Percentiles rank a stretch among this genome's conserved stretches.
Conservation (phyloP, 2,113 vertebrate genomes). For the Labrus mixtus region DNA sequence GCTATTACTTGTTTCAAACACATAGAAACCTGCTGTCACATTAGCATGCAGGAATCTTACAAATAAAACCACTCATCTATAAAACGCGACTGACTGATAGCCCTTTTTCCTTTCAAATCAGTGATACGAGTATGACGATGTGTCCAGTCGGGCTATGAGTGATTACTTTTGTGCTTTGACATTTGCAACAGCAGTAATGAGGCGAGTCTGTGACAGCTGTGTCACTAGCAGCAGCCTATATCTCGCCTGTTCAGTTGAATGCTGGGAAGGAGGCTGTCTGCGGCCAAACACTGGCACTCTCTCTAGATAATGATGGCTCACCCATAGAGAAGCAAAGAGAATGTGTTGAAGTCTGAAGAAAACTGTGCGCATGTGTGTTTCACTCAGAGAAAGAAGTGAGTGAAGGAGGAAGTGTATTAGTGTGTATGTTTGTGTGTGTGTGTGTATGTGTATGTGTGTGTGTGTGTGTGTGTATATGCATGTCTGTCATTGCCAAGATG, state of each 20-base stretch:
- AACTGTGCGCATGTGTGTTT: slow-evolving; percentile 72
- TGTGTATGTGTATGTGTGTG: slow-evolving; percentile 19
- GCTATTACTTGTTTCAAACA: slow-evolving; percentile 67
- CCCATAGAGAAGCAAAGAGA: slow-evolving; percentile 71
- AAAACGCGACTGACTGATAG: slow-evolving; percentile 49
- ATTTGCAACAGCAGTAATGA: slow-evolving; percentile 85
- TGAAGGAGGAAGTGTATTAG: slow-evolving; percentile 54
- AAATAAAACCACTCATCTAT: slow-evolving; percentile 39
- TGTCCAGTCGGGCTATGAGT: slow-evolving; percentile 79
- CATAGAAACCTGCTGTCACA: slow-evolving; percentile 61
- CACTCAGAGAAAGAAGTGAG: slow-evolving; percentile 58
- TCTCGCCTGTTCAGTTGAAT: slow-evolving; percentile 76
- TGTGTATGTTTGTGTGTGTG: slow-evolving; percentile 34
- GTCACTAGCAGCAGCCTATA: slow-evolving; percentile 81
- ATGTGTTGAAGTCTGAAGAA: slow-evolving; percentile 75
- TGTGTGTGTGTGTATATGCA: slow-evolving; percentile 30
- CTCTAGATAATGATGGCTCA: slow-evolving; percentile 79
- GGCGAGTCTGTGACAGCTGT: slow-evolving; percentile 83
- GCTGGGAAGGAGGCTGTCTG: slow-evolving; percentile 74
- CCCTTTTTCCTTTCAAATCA: slow-evolving; percentile 68
- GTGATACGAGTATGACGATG: slow-evolving; percentile 64
- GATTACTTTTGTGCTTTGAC: slow-evolving; percentile 86
- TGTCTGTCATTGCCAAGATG: slow-evolving; percentile 76
- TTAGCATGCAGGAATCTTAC: slow-evolving; percentile 53
- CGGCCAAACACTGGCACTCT: slow-evolving; percentile 80